Evolutionary conservation across 2,888 invertebrate genomes (phyloP).

Genomic region (Eilema caniola): DNA sequence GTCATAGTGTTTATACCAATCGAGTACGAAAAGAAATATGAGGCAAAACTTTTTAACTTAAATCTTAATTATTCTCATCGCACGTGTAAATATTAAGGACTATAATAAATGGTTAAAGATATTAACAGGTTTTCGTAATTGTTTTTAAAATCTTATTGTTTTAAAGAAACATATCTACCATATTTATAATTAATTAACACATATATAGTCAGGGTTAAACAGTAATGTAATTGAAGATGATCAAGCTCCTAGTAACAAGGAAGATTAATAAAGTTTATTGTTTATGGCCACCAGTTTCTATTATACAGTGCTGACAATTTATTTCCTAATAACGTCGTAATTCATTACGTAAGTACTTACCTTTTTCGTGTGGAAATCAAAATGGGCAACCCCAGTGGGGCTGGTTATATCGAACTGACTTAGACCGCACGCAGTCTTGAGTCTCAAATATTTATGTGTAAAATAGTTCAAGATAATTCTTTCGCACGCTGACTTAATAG

Average conservation of each 20-base stretch:
- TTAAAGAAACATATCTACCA: slow-evolving; percentile 18
- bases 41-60: slow-evolving; percentile 18
- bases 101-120: slow-evolving; percentile 17
- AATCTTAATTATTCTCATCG: slow-evolving; percentile 18
- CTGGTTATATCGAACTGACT: too few species aligned
- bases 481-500: too few species aligned
- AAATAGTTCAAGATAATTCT: too few species aligned
- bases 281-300: slow-evolving; percentile 32
- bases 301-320: slow-evolving; percentile 20
- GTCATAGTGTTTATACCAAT: slow-evolving; percentile 1
- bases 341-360: slow-evolving; percentile 3
- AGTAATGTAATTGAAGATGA: slow-evolving; percentile 16
- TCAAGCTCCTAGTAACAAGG: slow-evolving; percentile 24
- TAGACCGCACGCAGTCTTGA: too few species aligned
- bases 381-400: neutral
- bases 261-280: slow-evolving; percentile 41
- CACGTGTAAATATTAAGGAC: slow-evolving; percentile 17
- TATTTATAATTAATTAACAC: slow-evolving; percentile 22
- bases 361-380: neutral
- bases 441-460: too few species aligned
- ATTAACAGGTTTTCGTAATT: slow-evolving; percentile 15
- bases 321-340: slow-evolving; percentile 34
- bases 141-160: slow-evolving; percentile 20
- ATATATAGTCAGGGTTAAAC: slow-evolving; percentile 19
- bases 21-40: neutral